Percentiles rank a stretch among this genome's conserved stretches.
These are phyloP conservation scores for Catocala fraxini DNA, from an alignment of 2,888 invertebrate species.

Conservation along the genomic window DNA sequence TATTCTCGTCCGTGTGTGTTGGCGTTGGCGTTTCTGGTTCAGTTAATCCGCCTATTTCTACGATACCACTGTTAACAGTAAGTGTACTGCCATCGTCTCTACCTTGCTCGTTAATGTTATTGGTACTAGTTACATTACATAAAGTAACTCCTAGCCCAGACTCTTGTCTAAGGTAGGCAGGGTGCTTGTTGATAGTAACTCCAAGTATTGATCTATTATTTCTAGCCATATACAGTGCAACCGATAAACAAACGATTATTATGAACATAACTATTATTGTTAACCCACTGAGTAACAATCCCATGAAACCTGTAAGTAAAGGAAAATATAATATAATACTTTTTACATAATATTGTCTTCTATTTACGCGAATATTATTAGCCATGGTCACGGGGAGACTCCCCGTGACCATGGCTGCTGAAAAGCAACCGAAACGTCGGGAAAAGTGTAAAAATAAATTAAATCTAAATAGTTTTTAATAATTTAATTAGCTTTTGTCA, in stretches of 20 bases:
- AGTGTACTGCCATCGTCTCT: conserved; percentile 40
- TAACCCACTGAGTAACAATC: conserved; percentile 24
- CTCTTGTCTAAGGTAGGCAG: conserved; percentile 26
- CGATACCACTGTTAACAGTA: conserved; percentile 38
- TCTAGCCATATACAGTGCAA: conserved; percentile 20
- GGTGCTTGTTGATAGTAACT: background rate
- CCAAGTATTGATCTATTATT: conserved; percentile 20
- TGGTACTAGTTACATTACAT: conserved; percentile 8
- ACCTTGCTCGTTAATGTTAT: conserved; percentile 12
- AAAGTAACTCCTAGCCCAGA: conserved; percentile 16
- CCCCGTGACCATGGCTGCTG: too few relatives aligned
- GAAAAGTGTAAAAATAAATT: too few relatives aligned
- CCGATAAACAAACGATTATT: conserved; percentile 25
- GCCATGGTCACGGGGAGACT: too few relatives aligned
- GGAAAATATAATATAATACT: background rate
- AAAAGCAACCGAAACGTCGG: too few relatives aligned
- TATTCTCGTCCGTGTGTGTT: conserved; percentile 27
- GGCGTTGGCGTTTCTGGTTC: conserved; percentile 32
- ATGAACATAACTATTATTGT: conserved; percentile 28
- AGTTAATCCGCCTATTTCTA: conserved; percentile 30
- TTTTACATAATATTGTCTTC: too few relatives aligned
- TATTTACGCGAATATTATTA: too few relatives aligned
- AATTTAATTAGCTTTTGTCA: too few relatives aligned
- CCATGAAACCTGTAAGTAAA: conserved; percentile 2
- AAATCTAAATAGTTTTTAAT: too few relatives aligned